phyloP scores from a whole-genome alignment of 2,888 invertebrate species.

The Zootermopsis nevadensis region DNA sequence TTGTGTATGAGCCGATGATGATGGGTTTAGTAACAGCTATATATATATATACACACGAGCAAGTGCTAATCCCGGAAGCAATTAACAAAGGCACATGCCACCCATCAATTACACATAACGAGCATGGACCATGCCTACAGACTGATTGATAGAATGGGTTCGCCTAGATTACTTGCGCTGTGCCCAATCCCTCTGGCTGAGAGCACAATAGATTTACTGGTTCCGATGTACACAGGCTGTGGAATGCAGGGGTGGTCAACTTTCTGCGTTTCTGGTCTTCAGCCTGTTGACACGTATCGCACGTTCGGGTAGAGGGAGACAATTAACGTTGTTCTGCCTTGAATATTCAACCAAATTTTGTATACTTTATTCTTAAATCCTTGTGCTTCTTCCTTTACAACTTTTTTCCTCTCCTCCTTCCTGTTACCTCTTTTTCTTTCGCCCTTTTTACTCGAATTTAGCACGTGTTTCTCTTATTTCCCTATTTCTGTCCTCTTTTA shows the following conservation, averaged over 20 bases:
- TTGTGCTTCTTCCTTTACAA: too few species aligned
- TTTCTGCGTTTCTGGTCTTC: too few species aligned
- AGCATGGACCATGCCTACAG: constrained; percentile 55
- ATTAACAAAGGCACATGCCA: constrained; percentile 61
- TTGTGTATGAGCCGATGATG: constrained; percentile 48
- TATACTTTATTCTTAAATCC: too few species aligned
- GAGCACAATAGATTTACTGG: constrained; percentile 23
- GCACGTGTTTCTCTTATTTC: too few species aligned
- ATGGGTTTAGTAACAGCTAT: constrained; percentile 52
- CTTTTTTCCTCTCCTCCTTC: too few species aligned
- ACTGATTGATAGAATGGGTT: constrained; percentile 59
- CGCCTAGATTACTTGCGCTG: constrained; percentile 50
- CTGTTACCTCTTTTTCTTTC: too few species aligned
- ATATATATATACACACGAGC: constrained; percentile 52
- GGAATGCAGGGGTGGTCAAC: background rate
- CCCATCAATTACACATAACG: constrained; percentile 61
- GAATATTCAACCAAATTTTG: too few species aligned
- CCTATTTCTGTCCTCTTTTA: too few species aligned
- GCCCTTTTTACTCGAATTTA: too few species aligned
- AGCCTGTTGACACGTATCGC: too few species aligned
- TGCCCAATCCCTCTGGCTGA: constrained; percentile 44
- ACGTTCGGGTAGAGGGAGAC: too few species aligned
- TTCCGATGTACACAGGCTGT: constrained; percentile 31
- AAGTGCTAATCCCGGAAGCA: constrained; percentile 60
- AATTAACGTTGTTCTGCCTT: too few species aligned